Base-by-base conservation (phyloP, 2,113 vertebrate genomes). In the Saccopteryx bilineata region DNA sequence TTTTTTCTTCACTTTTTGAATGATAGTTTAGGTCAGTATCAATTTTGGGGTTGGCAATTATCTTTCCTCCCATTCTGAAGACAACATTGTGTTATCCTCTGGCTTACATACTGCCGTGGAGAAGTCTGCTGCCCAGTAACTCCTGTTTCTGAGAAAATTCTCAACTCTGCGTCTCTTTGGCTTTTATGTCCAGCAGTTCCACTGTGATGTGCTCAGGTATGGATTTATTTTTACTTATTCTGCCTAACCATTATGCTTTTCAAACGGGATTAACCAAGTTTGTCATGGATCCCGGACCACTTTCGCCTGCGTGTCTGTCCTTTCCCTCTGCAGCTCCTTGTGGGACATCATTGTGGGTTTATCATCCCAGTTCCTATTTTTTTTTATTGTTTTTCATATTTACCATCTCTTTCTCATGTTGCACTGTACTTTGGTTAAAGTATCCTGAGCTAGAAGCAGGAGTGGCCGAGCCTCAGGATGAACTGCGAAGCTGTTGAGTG, bases 351-450 rank as follows among this genome's bases (percentile, higher is more conserved):
- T 12, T 48, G 24, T 68, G 26, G 17, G 7, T 11, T 86, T 50
- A 46, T 63, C 63, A 83, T 80, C 63, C 23, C 2, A 31, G 17
- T 69, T 50, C 52, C 24, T 50, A 15, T 14, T 93, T 90, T 93
- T 23, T 46, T 93, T 90, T 91, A 18, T 46, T 66, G 31, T n/a
- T 84, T 96, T 93, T 95, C n/a, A 39, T 61, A n/a, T 61, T 80
- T 94, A 87, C 31, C 39, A 26, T 80, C 65, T 83, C 90, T 79
- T 74, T 15, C 39, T 72, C 52, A 88, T 28, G 60, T 24, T 33
- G 84, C 28, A 76, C 7, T 90, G 65, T 65, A 65, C n/a, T 78
- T 60, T 69, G n/a, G 69, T 80, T 88, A 89, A 95, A 91, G 68
- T 23, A 56, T 88, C 66, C 52, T 85, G 39, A 84, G 79, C 23